phyloP scores from a whole-genome alignment of 2,797 vertebrate species.

The Jordanella pulchra region DNA sequence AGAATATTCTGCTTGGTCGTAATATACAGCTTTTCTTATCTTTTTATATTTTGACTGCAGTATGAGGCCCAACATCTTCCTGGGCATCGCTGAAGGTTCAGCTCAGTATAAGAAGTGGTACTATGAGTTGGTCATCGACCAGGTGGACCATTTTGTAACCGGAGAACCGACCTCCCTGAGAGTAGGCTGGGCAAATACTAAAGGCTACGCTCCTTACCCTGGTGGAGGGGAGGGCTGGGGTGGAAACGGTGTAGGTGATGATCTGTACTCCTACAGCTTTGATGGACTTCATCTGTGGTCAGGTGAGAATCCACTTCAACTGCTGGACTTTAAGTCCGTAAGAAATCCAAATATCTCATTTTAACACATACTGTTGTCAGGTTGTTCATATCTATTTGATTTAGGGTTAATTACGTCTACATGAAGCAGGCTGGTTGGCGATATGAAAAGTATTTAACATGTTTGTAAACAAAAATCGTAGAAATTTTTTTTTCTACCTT shows the following conservation, averaged over 20 bases:
- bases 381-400: background rate
- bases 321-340: background rate
- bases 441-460: background rate
- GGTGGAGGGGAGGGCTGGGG: conserved; percentile 99
- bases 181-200: conserved; percentile 96
- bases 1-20: background rate
- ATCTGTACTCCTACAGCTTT: conserved; percentile 95
- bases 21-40: background rate
- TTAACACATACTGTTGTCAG: background rate
- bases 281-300: conserved; percentile 99
- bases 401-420: background rate
- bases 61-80: conserved; percentile 96
- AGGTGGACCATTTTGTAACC: conserved; percentile 94
- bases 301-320: conserved; percentile 78
- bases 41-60: conserved; percentile 72
- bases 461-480: background rate
- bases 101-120: conserved; percentile 99
- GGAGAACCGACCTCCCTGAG: conserved; percentile 92
- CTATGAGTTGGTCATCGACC: conserved; percentile 95
- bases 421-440: background rate
- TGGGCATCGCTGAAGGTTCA: conserved; percentile 94
- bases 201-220: conserved; percentile 96
- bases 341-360: background rate
- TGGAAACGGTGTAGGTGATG: conserved; percentile 95
- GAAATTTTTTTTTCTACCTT: background rate